Evolutionary conservation across 2,113 vertebrate genomes (phyloP), one percentile per base, ranked within the genome.

Genomic region (Gyps fulvus): DNA sequence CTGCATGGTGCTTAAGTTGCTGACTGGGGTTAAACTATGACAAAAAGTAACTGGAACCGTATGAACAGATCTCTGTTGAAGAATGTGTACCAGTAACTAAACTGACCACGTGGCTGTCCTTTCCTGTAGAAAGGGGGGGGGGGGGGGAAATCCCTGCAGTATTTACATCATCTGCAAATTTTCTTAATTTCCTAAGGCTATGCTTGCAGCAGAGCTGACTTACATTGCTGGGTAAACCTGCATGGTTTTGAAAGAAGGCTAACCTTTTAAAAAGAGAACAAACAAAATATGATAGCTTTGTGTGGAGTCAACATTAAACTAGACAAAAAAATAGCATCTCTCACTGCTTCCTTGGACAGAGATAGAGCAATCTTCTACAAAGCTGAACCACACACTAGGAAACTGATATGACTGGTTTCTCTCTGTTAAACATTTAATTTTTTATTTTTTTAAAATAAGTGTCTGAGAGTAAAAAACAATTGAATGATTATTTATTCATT

Each of bases 141-240:
- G 4, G 2, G 2, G 32, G 49, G 42, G 74, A 81, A 65, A 62
- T 61, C 79, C 71, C 88, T 83, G 31, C 16, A 91, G 81, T 93
- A 93, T 95, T 97, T 83, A 96, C 69, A 96, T 57, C 3, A 4
- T 90, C 90, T 96, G 97, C 76, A 97, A 96, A 85, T 97, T 97
- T 95, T 97, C 92, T n/a, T 93, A 57, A 95, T 96, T 98, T 98
- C 97, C 95, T 97, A 79, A 94, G 94, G 96, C 91, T 94, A 84
- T 47, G 79, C 72, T 97, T 88, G 25, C 78, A 95, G 93, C 85
- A 96, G 96, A 93, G 83, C 34, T 96, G 95, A 95, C 93, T 96
- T 95, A 96, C 80, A 90, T 58, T 95, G 78, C 92, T 93, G 95
- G 89, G 79, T 95, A 97, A 98, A 94, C 29, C 83, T 95, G 95